phyloP scores from a whole-genome alignment of 2,113 vertebrate species.

The Saguinus imperator region DNA sequence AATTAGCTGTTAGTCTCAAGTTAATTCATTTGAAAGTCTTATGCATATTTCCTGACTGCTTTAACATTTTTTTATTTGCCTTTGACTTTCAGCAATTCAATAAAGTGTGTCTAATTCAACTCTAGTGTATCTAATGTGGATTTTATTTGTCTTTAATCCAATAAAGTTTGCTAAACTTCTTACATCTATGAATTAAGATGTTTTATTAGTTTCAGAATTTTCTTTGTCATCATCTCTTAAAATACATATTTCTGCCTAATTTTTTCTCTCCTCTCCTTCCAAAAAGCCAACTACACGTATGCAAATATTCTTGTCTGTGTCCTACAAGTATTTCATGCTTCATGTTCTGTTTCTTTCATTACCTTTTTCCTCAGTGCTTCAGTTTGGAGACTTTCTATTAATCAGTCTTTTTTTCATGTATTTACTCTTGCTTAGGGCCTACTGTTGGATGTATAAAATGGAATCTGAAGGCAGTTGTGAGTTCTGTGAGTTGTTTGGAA shows the following conservation, averaged over 20 bases:
- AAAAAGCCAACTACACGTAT: neutral
- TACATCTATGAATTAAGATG: neutral
- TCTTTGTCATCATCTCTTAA: neutral
- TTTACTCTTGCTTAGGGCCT: neutral
- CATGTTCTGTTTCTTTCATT: neutral
- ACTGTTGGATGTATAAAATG: neutral
- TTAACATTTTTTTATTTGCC: neutral
- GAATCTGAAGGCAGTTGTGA: neutral
- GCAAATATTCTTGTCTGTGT: neutral
- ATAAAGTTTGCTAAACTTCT: neutral
- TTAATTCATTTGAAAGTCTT: neutral
- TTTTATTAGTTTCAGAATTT: neutral
- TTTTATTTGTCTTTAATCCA: neutral
- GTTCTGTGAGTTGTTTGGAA: neutral
- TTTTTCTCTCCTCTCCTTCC: neutral
- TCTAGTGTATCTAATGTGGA: no score
- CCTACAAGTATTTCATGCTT: neutral
- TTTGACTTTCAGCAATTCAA: neutral
- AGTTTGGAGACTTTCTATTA: neutral
- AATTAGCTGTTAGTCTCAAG: neutral
- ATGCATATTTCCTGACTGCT: neutral
- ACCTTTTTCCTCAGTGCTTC: neutral
- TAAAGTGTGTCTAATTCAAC: neutral
- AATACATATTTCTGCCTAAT: neutral
- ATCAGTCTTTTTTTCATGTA: neutral